Evolutionary conservation across 2,888 invertebrate species (phyloP).

Genomic region (Luperina nickerlii): DNA sequence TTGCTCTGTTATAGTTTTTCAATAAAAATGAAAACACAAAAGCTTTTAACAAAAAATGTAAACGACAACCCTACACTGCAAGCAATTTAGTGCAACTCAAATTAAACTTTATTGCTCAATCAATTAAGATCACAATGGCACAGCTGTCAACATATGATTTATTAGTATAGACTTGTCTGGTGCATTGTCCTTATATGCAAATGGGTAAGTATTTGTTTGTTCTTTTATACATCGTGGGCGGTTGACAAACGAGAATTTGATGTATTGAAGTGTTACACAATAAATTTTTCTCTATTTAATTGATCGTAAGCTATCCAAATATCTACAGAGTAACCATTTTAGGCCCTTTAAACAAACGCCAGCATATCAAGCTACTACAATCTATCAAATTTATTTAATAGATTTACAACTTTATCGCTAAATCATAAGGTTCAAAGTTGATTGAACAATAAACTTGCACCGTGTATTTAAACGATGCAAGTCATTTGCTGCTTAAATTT

Average conservation of each 20-base stretch:
- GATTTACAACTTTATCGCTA: no score
- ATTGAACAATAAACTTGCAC: no score
- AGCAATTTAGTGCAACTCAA: slow-evolving; percentile 36
- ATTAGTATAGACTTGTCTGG: slow-evolving; percentile 47
- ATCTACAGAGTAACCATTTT: no score
- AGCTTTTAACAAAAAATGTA: neutral
- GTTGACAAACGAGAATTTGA: slow-evolving; percentile 48
- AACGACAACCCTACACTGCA: slow-evolving; percentile 34
- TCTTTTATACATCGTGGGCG: slow-evolving; percentile 32
- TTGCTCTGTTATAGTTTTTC: neutral
- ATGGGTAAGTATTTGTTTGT: slow-evolving; percentile 49
- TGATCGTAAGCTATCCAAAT: neutral
- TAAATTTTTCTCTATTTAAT: slow-evolving; percentile 39
- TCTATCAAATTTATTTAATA: no score
- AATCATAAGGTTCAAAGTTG: no score
- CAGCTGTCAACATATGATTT: slow-evolving; percentile 36
- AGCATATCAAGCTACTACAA: no score
- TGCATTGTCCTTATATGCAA: slow-evolving; percentile 64
- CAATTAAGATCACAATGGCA: slow-evolving; percentile 40
- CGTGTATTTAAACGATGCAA: no score
- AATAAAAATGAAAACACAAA: neutral
- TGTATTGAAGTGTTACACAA: slow-evolving; percentile 25
- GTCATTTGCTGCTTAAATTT: no score
- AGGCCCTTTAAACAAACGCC: no score
- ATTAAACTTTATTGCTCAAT: slow-evolving; percentile 42